Base-by-base conservation (phyloP, 2,113 vertebrate species). In the Pandion haliaetus region DNA sequence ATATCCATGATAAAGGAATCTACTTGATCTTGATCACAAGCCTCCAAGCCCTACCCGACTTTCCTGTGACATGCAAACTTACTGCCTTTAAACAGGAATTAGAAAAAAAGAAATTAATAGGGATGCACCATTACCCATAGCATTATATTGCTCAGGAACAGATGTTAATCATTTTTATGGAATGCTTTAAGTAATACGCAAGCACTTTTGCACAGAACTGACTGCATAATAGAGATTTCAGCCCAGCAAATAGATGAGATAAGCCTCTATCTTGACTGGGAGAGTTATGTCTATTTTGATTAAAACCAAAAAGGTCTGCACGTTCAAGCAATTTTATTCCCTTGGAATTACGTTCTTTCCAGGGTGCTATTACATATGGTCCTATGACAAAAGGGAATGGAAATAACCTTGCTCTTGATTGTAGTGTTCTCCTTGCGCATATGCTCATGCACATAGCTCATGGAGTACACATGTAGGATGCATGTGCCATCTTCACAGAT, bases 1-100 rank as follows among this genome's bases (percentile, higher is more conserved):
- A 90, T 92, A 95, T 95, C 88, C 86, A 24, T 38, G 85, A 96
- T 88, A 95, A 97, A 98, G 90, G 90, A 93, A 97, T 96, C 92
- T 95, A 82, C 94, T 96, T 88, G 95, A 89, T 98, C 80, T 82
- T 67, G 91, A 91, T 80, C 81, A 80, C 55, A 90, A 97, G 83
- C 63, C 67, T 90, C 57, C 2, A 16, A 95, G 85, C 72, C 61
- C 61, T 73, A 78, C 42, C 77, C 0, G 3, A 47, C 44, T 79
- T 59, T 95, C 72, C 38, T 93, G 82, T 61, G 92, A 95, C 90
- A 95, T 38, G 47, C 36, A 93, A 96, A 96, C 94, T 97, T 98
- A 91, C 8, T 97, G 86, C 78, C 85, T 95, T 94, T 95, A 83
- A 93, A 97, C 77, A 74, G 70, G 61, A 91, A 83, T 73, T 31